Conservation (phyloP, 2,888 invertebrate genomes). For the Thera obeliscata region DNA sequence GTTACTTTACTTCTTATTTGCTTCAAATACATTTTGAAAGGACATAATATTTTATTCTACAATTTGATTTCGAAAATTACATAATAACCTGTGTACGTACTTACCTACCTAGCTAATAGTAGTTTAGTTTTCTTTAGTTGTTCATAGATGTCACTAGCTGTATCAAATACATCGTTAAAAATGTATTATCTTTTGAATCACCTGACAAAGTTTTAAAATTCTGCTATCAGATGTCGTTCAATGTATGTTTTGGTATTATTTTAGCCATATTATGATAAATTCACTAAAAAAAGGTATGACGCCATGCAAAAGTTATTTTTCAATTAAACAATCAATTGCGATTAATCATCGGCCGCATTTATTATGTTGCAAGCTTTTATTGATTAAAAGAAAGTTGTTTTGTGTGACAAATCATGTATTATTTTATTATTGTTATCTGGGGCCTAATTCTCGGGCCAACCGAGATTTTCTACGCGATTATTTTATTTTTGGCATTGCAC, state of each 20-base stretch:
- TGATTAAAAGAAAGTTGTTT: background rate
- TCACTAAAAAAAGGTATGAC: conserved; percentile 5
- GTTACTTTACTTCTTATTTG: too few relatives aligned
- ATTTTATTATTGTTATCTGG: background rate
- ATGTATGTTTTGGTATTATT: background rate
- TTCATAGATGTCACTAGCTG: conserved; percentile 20
- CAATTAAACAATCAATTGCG: background rate
- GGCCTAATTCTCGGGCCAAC: too few relatives aligned
- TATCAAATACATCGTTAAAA: background rate
- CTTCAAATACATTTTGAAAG: too few relatives aligned
- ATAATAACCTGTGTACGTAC: too few relatives aligned
- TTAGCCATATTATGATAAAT: too few relatives aligned
- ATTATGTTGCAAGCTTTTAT: background rate
- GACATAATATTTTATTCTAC: too few relatives aligned
- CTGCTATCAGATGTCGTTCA: background rate
- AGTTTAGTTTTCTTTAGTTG: too few relatives aligned
- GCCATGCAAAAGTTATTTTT: conserved; percentile 1
- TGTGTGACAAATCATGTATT: background rate
- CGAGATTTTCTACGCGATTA: too few relatives aligned
- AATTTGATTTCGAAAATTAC: too few relatives aligned
- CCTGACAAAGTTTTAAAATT: background rate
- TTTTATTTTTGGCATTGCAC: too few relatives aligned
- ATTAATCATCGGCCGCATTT: background rate
- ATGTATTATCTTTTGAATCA: background rate
- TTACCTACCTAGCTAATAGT: too few relatives aligned